Base-by-base conservation (phyloP, 2,113 vertebrate genomes). In the Pteropus alecto region DNA sequence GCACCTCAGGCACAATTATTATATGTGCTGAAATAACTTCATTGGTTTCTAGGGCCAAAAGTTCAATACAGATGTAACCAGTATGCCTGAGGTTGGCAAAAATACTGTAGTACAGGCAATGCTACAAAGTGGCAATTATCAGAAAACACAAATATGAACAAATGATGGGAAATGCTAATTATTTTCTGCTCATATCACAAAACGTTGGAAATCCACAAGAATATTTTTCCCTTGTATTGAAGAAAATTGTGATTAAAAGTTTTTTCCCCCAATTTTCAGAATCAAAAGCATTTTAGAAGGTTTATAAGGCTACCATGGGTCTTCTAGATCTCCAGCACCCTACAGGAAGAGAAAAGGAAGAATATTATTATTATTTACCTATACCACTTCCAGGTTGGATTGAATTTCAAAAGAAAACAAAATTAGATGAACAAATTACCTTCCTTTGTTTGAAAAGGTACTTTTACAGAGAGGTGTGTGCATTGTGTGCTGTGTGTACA, bases 291-390 rank as follows among this genome's bases (percentile, higher is more conserved):
- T 99, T 98, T 98, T 99, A 99, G 98, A 96, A 98, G 98, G 98
- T 98, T 98, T 99, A 98, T 99, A 99, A 99, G 99, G 99, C 99
- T 99, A 99, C 99, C 99, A 99, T 98, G 99, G 99, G 99, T 99
- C 99, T 99, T 99, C 99, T 98, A 99, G 98, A 98, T 99, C 99
- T 95, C 99, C 99, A 99, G 99, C 99, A 97, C 98, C 99, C 99
- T 99, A 99, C 98, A 98, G 98, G 98, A 98, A 99, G 98, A 98
- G 98, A 98, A 99, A 98, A 98, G 98, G 98, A 98, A 98, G 98
- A 98, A 97, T 70, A 98, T 98, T 98, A 98, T 98, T 98, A 98
- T 97, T 98, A 98, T 98, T 98, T 96, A 98, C 98, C 98, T 97
- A 96, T 0, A 95, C 91, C 97, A 98, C 94, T 97, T 97, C 78